Percentiles rank a stretch among this genome's conserved stretches.
Evolutionary conservation across 1,140 invertebrate species (phyloP).

Genomic region (Lepidotrigona ventralis): DNA sequence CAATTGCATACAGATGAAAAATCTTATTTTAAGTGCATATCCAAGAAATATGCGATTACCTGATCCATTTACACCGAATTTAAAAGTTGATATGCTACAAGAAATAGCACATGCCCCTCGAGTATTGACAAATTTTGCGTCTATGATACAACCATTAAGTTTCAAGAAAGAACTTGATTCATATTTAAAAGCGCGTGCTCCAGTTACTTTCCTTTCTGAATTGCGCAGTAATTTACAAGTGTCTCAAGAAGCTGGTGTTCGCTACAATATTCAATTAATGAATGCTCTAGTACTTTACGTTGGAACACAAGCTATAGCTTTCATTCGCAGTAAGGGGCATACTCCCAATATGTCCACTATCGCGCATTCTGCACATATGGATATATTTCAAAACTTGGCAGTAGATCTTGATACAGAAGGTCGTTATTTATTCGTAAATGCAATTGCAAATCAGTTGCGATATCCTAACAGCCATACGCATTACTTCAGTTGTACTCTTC

Average conservation of each 20-base stretch:
- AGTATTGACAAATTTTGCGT: constrained; percentile 93
- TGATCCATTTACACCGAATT: constrained; percentile 98
- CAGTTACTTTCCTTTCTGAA: constrained; percentile 97
- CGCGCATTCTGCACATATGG: constrained; percentile 98
- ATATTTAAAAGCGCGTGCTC: constrained; percentile 95
- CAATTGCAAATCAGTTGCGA: constrained; percentile 98
- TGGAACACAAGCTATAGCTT: constrained; percentile 96
- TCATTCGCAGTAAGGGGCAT: constrained; percentile 92
- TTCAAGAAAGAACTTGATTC: constrained; percentile 98
- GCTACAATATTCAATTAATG: constrained; percentile 97
- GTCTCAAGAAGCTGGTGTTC: constrained; percentile 90
- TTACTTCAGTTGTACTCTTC: constrained; percentile 98
- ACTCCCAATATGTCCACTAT: constrained; percentile 98
- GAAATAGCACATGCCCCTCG: constrained; percentile 92
- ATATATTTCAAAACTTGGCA: constrained; percentile 99
- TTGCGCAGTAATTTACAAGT: constrained; percentile 94
- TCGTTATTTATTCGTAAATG: constrained; percentile 97
- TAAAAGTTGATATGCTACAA: constrained; percentile 97
- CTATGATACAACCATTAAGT: constrained; percentile 90
- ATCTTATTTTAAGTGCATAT: constrained; percentile 98
- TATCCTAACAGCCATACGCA: constrained; percentile 99
- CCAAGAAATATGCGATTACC: constrained; percentile 98
- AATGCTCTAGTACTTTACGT: constrained; percentile 99
- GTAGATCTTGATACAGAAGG: constrained; percentile 99
- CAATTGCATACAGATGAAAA: constrained; percentile 99